Conservation (phyloP, 2,888 invertebrate genomes). For the Pimpla rufipes region DNA sequence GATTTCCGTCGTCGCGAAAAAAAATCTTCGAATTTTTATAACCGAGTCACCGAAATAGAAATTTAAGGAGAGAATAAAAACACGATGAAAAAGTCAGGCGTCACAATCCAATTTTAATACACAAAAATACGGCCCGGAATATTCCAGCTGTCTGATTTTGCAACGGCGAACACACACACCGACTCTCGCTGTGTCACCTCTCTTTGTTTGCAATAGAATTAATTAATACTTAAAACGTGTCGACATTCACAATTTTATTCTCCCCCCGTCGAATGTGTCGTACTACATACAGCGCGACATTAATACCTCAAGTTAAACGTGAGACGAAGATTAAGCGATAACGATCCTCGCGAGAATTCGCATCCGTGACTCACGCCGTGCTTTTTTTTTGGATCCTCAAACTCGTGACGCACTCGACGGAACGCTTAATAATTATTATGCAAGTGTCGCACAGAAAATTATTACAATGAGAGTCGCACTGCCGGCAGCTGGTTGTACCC, state of each 20-base stretch:
- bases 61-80: neutral
- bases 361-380: neutral
- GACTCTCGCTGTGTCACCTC: no score
- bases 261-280: no score
- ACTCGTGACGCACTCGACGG: constrained; percentile 41
- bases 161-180: no score
- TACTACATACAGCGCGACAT: no score
- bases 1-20: neutral
- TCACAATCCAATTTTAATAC: no score
- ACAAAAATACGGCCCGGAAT: no score
- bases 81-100: neutral
- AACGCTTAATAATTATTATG: constrained; percentile 51
- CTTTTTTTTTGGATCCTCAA: neutral
- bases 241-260: no score
- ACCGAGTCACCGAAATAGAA: no score
- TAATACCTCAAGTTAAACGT: neutral
- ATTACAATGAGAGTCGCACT: constrained; percentile 16
- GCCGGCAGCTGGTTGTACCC: neutral
- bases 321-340: neutral
- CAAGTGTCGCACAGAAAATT: constrained; percentile 39
- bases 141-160: no score
- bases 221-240: no score
- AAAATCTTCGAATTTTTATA: neutral
- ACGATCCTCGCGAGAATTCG: neutral
- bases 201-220: no score